Evolutionary conservation across 2,797 vertebrate genomes (phyloP).

Genomic region (Halcyon chelicuti): DNA sequence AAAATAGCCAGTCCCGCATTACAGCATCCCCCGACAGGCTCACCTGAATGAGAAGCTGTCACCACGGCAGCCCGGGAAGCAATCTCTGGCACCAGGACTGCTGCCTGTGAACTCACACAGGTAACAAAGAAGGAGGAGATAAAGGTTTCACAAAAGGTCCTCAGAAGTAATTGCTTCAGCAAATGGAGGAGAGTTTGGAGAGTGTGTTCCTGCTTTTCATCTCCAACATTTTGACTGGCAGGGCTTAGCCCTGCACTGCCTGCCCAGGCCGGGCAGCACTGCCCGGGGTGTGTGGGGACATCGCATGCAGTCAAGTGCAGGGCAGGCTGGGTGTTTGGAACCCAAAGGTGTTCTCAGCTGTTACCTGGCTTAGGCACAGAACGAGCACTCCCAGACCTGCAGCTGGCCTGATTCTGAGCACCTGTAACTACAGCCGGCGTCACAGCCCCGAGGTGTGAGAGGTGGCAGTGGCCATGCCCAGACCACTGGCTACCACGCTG

Average conservation of each 20-base stretch:
- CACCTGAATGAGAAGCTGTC: rapidly evolving
- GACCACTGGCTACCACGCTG: not conserved
- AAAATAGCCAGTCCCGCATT: not conserved
- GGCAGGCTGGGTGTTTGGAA: not conserved
- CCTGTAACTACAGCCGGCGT: not conserved
- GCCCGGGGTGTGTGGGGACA: not conserved
- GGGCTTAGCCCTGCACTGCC: not conserved
- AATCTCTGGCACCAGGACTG: not conserved
- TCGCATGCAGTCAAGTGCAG: rapidly evolving
- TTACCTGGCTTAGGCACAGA: too few species aligned
- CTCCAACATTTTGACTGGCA: rapidly evolving
- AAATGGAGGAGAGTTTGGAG: not conserved
- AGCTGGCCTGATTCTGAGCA: not conserved
- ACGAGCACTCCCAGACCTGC: not conserved
- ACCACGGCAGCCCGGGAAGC: not conserved
- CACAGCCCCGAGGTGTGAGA: rapidly evolving
- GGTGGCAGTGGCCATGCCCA: not conserved
- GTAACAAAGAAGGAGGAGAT: not conserved
- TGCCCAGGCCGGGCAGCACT: not conserved
- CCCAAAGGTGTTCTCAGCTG: not conserved
- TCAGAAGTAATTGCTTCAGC: not conserved
- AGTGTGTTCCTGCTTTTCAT: not conserved
- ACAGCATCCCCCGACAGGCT: not conserved
- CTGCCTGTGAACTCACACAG: not conserved
- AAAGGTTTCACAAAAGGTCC: not conserved